Conservation (phyloP, 2,113 vertebrate genomes). For the Larimichthys crocea region DNA sequence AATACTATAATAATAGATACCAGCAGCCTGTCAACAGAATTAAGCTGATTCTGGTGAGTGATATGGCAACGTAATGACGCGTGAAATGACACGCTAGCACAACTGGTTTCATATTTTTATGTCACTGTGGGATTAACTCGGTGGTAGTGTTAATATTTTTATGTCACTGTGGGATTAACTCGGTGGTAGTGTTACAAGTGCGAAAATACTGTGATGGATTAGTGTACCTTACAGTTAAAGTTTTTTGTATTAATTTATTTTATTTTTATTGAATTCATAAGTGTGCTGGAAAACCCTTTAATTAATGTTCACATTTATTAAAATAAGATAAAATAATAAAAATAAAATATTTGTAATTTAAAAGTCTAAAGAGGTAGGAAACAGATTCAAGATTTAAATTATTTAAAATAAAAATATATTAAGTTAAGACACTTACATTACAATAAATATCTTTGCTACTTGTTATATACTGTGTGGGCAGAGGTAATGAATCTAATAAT, state of each 20-base stretch:
- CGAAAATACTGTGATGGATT: slow-evolving; percentile 39
- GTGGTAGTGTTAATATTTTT: slow-evolving; percentile 39
- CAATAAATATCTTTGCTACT: neutral
- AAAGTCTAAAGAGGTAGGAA: neutral
- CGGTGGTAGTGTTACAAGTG: slow-evolving; percentile 26
- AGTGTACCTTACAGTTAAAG: neutral
- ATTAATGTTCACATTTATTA: neutral
- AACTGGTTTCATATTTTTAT: slow-evolving; percentile 43
- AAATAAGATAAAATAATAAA: neutral
- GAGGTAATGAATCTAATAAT: neutral
- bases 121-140: slow-evolving; percentile 29
- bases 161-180: slow-evolving; percentile 32
- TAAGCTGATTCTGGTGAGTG: slow-evolving; percentile 51
- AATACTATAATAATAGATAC: slow-evolving; percentile 52
- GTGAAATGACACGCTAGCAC: slow-evolving; percentile 53
- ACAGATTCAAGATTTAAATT: neutral
- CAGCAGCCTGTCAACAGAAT: slow-evolving; percentile 54
- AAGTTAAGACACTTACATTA: neutral
- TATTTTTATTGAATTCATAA: neutral
- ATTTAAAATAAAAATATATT: neutral
- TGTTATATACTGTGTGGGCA: neutral
- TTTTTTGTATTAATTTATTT: neutral
- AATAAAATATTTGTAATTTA: no score
- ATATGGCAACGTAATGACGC: slow-evolving; percentile 55
- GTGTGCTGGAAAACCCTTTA: neutral